phyloP scores from a whole-genome alignment of 2,797 vertebrate genomes.

The Lateolabrax maculatus region DNA sequence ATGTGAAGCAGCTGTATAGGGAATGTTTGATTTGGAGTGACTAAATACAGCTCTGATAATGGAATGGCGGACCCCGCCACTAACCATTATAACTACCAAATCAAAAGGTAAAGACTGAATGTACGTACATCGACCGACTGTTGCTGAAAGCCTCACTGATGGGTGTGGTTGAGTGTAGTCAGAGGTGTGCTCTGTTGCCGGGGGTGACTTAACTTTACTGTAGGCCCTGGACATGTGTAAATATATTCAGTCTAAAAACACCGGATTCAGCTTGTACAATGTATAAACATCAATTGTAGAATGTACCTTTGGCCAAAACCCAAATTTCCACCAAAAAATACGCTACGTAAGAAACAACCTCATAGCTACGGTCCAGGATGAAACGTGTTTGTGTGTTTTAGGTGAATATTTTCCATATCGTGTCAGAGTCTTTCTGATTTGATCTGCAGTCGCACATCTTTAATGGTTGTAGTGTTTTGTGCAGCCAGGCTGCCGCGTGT shows the following conservation, averaged over 20 bases:
- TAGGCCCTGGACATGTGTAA: too few relatives aligned
- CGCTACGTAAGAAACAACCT: background rate
- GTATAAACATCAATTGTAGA: too few relatives aligned
- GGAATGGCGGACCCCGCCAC: too few relatives aligned
- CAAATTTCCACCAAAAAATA: background rate
- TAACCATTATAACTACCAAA: too few relatives aligned
- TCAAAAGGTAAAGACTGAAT: too few relatives aligned
- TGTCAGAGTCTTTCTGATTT: background rate
- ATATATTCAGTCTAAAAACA: background rate
- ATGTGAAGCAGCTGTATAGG: background rate
- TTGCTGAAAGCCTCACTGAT: too few relatives aligned
- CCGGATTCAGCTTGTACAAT: background rate
- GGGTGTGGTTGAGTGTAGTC: too few relatives aligned
- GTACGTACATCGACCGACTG: too few relatives aligned
- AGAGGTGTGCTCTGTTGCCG: too few relatives aligned
- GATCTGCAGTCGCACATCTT: slow-evolving; percentile 7
- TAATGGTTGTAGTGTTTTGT: slow-evolving; percentile 1
- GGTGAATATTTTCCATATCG: background rate
- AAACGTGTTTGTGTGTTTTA: background rate
- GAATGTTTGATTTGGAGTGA: background rate
- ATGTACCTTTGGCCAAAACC: background rate
- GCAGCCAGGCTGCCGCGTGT: slow-evolving; percentile 2
- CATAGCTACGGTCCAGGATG: background rate
- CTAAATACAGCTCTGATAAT: background rate
- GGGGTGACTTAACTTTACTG: too few relatives aligned